Conservation (phyloP, 2,113 vertebrate genomes). For the Maccullochella peelii region DNA sequence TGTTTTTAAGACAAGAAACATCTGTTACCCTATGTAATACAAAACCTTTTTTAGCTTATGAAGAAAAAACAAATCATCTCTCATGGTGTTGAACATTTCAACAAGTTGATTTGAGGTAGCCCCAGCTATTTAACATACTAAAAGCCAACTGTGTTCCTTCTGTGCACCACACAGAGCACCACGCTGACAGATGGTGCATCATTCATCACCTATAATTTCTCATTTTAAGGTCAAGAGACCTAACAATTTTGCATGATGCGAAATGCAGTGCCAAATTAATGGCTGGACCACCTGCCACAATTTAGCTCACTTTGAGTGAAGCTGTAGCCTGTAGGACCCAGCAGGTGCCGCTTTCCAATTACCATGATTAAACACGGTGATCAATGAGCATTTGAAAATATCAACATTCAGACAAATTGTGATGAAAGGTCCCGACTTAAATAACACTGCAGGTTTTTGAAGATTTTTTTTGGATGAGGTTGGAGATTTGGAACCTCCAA, state of each 20-base stretch:
- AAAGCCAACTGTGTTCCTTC: background rate
- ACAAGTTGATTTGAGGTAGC: background rate
- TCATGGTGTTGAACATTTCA: background rate
- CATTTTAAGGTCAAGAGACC: conserved; percentile 31
- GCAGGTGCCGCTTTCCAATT: conserved; percentile 49
- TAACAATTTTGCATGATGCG: conserved; percentile 14
- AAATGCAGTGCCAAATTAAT: conserved; percentile 1
- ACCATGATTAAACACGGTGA: conserved; percentile 53
- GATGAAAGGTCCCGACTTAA: background rate
- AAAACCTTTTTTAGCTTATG: background rate
- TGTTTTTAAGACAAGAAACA: too few relatives aligned
- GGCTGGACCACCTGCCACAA: conserved; percentile 46
- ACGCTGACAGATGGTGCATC: background rate
- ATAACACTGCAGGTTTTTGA: background rate
- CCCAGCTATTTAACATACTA: background rate
- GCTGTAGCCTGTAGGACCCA: background rate
- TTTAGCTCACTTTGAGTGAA: conserved; percentile 4
- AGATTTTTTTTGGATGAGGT: background rate
- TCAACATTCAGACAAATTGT: conserved; percentile 3
- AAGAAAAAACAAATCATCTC: background rate
- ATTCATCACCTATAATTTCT: conserved; percentile 21
- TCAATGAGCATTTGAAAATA: conserved; percentile 46
- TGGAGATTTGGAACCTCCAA: too few relatives aligned
- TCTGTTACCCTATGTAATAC: background rate
- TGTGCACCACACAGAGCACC: too few relatives aligned